phyloP scores from a whole-genome alignment of 2,888 invertebrate genomes.

The Sarcophaga rosellei region DNA sequence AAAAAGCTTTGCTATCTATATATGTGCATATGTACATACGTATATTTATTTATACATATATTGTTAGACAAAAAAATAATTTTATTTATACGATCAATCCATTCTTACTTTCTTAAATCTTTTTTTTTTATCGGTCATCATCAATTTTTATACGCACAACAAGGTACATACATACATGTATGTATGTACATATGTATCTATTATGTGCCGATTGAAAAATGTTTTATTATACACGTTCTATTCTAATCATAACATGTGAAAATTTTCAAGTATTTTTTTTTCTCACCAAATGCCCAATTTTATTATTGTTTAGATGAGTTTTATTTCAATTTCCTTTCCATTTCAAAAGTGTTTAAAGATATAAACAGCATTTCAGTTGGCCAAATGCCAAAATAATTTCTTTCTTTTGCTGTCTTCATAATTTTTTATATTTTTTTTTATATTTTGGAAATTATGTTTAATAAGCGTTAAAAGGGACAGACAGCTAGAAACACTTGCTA shows the following conservation, averaged over 20 bases:
- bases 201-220: too few species aligned
- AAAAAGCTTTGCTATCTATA: too few species aligned
- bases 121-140: neutral
- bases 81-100: neutral
- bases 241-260: constrained; percentile 46
- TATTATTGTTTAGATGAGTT: constrained; percentile 16
- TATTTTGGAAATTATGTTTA: constrained; percentile 24
- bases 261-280: constrained; percentile 14
- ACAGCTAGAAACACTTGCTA: constrained; percentile 18
- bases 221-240: neutral
- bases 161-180: neutral
- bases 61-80: too few species aligned
- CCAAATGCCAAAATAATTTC: constrained; percentile 49
- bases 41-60: too few species aligned
- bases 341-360: constrained; percentile 29
- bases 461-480: constrained; percentile 31
- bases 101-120: neutral
- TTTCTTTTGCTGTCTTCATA: neutral
- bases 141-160: neutral
- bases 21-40: neutral
- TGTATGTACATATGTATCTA: neutral
- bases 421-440: neutral
- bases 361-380: constrained; percentile 49
- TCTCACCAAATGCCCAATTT: neutral
- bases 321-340: constrained; percentile 8